Evolutionary conservation across 2,797 vertebrate species (phyloP), one percentile per base, ranked within the genome.

Genomic region (Syngnathus rostellatus): DNA sequence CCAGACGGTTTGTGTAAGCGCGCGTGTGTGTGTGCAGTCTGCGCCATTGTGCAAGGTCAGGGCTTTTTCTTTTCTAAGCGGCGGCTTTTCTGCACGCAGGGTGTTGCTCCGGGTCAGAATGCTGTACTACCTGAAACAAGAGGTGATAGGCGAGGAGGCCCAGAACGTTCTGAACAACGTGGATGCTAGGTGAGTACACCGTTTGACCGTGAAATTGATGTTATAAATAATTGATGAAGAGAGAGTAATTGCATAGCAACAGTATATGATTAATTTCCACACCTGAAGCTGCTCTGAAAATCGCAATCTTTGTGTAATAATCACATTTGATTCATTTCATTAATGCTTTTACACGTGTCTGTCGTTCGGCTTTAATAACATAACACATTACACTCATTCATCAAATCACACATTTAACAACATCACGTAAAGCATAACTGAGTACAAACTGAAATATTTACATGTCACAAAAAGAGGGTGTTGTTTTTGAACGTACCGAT

Each of bases 61-160:
- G 79, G 72, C 81, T 88, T 89, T 89, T 83, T 89, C 81, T 51
- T 43, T 62, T 16, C 69, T 90, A 80, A 88, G 80, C 78, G 8
- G 55, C 68, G 77, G 79, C 73, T 81, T 87, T 87, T 88, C 84
- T 85, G 62, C 81, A 43, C 75, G 78, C 85, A 99, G 97, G 81
- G 95, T 99, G 83, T 90, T 99, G 88, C 93, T 99, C 82, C 92
- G 97, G 83, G 97, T 99, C 79, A 94, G 97, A 92, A 99, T 99
- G 97, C 91, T 99, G n/a, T 99, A 99, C 89, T 99, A 99, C 86
- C 91, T 99, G 86, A 99, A 98, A 87, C 97, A 99, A 89, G 97
- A 99, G 91, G 93, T 99, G 77, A 98, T 99, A 83, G 95, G 97
- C 82, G 90, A 75, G 87, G 94, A 98, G 80, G 91, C 90, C 85